Base-by-base conservation (phyloP, 92 coral and sea anemone genomes). In the Palythoa caribaeorum region DNA sequence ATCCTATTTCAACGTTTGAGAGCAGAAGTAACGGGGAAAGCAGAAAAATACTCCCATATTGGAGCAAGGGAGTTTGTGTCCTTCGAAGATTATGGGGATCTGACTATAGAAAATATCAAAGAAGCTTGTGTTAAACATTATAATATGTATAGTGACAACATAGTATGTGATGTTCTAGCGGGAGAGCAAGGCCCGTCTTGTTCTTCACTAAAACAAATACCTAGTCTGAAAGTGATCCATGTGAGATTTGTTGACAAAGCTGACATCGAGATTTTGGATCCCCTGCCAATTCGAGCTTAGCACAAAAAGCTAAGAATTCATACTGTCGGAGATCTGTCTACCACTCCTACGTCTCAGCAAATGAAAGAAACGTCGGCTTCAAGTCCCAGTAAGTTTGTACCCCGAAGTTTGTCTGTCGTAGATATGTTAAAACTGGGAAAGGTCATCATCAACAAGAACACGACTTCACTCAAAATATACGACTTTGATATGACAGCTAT, bases 181-280 rank as follows among this genome's bases (percentile, higher is more conserved):
- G 81, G 88, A 50, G 88, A 84, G n/a, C 81, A 84, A 54, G 87
- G 87, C 38, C 78, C 78, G 10, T 83, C 78, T 14, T 83, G 87
- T 14, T 83, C 40, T 71, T 66, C 78, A 21, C 40, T 52, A 35
- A 83, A 83, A 57, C 40, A 68, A 83, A 62, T 47, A 83, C 78
- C 78, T 17, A 83, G 75, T 66, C 36, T 68, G 55, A 83, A 81
- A 83, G 87, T 66, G 11, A 68, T 66, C 78, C 87, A 83, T 50
- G 60, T 83, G 78, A 39, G 62, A 28, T 83, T 83, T 68, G 52
- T 66, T 7, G 76, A 83, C 37, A 68, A 83, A 83, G 76, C 40
- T 37, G 78, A 40, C 2, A 36, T 11, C 55, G 36, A 75, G 60
- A 57, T 57, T 57, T 57, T 57, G 65, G 65, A 57, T 57, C 65